Conservation (phyloP, 2,113 vertebrate species). For the Macaca fascicularis region T2T-MFA8v1.1 NC_088395.1:36951001-36951500, state of each 20-base stretch:
- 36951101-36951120: neutral
- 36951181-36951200: neutral
- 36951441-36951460: neutral
- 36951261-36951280: neutral
- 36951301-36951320: neutral
- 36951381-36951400: neutral
- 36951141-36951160: neutral
- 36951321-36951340: neutral
- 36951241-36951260: neutral
- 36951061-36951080: neutral
- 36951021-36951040: neutral
- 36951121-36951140: neutral
- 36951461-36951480: neutral
- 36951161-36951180: neutral
- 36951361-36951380: neutral
- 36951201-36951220: neutral
- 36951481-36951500: neutral
- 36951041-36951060: neutral
- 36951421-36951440: neutral
- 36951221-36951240: neutral
- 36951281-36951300: neutral
- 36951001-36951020: neutral
- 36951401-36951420: neutral
- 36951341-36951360: neutral
- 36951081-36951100: neutral